A percentile compares a stretch with the other conserved stretches of the same genome.
These are phyloP conservation scores for Apotomis betuletana DNA, from an alignment of 2,888 invertebrate species.

Conservation along the genomic window DNA sequence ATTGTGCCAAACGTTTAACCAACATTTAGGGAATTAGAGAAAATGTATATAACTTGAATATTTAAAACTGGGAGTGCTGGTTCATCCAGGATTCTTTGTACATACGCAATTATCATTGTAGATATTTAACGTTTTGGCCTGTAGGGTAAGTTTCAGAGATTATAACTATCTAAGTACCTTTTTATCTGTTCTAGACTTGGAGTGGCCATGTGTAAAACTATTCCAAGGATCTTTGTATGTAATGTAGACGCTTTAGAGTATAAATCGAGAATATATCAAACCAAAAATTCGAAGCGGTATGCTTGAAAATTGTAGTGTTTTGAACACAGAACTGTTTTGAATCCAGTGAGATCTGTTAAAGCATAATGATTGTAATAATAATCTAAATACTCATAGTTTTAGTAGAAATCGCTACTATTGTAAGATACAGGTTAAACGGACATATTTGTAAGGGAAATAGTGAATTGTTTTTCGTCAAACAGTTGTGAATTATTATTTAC, in stretches of 20 bases:
- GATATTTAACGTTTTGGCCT: constrained; percentile 60
- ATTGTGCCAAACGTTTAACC: constrained; percentile 63
- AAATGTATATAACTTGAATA: constrained; percentile 60
- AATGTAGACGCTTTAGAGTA: constrained; percentile 63
- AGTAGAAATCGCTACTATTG: constrained; percentile 56
- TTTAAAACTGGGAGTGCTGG: constrained; percentile 31
- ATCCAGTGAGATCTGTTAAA: constrained; percentile 71
- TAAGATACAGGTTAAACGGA: constrained; percentile 45
- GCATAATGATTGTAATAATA: constrained; percentile 66
- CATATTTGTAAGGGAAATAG: constrained; percentile 24
- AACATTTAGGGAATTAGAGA: constrained; percentile 62
- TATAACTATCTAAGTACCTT: constrained; percentile 51
- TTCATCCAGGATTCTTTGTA: constrained; percentile 53
- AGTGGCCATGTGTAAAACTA: constrained; percentile 74
- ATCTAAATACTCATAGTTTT: constrained; percentile 76
- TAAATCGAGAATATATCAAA: constrained; percentile 76
- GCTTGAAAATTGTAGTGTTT: constrained; percentile 83
- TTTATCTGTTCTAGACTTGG: constrained; percentile 60
- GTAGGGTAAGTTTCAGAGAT: constrained; percentile 53
- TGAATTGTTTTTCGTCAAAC: constrained; percentile 21
- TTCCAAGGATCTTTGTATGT: constrained; percentile 52
- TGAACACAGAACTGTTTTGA: constrained; percentile 74
- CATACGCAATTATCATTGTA: constrained; percentile 67
- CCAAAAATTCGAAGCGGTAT: constrained; percentile 82
- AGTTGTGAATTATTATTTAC: constrained; percentile 18